These are phyloP conservation scores for Sycophila texana DNA, from an alignment of 2,888 invertebrate genomes.

Conservation along the genomic window DNA sequence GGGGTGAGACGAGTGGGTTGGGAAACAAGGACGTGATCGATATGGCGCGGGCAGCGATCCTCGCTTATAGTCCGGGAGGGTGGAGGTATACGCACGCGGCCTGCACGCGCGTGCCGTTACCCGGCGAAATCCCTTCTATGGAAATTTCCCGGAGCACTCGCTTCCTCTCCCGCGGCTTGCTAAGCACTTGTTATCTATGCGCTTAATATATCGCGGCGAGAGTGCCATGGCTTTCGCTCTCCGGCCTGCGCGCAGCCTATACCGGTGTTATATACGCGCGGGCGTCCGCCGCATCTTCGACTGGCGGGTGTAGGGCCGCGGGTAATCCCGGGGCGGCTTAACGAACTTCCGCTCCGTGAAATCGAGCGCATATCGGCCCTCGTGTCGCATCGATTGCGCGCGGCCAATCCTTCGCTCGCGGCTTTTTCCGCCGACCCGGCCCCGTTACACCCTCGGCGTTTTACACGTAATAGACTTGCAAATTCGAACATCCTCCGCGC, in stretches of 20 bases:
- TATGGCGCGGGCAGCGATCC: neutral
- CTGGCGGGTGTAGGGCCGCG: neutral
- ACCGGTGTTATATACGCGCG: too few species aligned
- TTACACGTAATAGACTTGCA: conserved; percentile 52
- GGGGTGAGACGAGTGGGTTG: neutral
- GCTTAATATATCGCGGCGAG: conserved; percentile 55
- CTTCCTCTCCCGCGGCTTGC: conserved; percentile 7
- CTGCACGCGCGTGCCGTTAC: neutral
- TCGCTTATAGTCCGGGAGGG: neutral
- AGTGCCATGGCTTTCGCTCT: conserved; percentile 6
- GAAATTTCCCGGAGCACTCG: conserved; percentile 2
- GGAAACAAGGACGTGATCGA: conserved; percentile 1
- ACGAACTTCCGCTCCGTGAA: conserved; percentile 42
- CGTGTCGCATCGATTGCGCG: neutral
- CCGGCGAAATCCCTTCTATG: conserved; percentile 21
- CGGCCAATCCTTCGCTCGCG: neutral
- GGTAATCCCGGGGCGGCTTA: conserved; percentile 37
- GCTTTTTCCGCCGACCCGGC: neutral
- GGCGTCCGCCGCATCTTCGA: neutral
- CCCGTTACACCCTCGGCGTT: neutral
- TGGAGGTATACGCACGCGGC: neutral
- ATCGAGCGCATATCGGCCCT: conserved; percentile 37
- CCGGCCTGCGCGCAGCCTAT: too few species aligned
- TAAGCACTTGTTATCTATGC: conserved; percentile 56
- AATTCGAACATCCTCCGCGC: conserved; percentile 33